Evolutionary conservation across 53 echinoderm and acorn worm genomes (phyloP).

Genomic region (Stichopus horrens): DNA sequence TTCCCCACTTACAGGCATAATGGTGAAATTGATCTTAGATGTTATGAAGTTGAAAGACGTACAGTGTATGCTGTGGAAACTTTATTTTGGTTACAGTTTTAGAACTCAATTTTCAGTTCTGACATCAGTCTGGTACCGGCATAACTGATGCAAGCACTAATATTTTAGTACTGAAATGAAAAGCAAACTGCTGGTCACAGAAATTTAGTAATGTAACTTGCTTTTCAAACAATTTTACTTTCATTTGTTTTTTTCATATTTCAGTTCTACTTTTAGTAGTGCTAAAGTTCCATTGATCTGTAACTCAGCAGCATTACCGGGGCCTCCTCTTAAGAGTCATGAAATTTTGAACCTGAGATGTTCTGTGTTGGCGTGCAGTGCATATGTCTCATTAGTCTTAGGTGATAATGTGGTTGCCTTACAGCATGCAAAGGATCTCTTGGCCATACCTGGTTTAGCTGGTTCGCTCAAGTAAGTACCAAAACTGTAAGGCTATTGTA

Average conservation of each 20-base stretch:
- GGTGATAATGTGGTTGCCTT: slow-evolving; percentile 81
- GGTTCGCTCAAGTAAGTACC: slow-evolving; percentile 84
- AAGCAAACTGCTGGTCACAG: no score
- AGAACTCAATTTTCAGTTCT: no score
- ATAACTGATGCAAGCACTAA: no score
- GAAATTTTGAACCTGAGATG: slow-evolving; percentile 83
- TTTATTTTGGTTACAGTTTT: no score
- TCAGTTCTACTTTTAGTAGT: slow-evolving; percentile 18
- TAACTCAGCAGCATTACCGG: slow-evolving; percentile 64
- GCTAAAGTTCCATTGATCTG: slow-evolving; percentile 22
- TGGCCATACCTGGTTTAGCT: slow-evolving; percentile 73
- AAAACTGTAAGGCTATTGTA: neutral
- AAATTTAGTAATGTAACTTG: no score
- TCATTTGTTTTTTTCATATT: neutral
- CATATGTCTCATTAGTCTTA: slow-evolving; percentile 78
- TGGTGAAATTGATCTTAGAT: no score
- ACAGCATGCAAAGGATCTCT: slow-evolving; percentile 68
- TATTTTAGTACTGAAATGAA: no score
- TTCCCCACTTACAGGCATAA: no score
- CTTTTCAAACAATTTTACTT: neutral
- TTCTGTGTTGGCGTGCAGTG: slow-evolving; percentile 83
- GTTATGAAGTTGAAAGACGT: no score
- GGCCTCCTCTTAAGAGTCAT: slow-evolving; percentile 72
- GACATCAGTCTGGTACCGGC: no score
- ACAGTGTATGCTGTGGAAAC: no score